A percentile compares a stretch with the other conserved stretches of the same genome.
phyloP scores from a whole-genome alignment of 2,113 vertebrate species.

The Desmodus rotundus region DNA sequence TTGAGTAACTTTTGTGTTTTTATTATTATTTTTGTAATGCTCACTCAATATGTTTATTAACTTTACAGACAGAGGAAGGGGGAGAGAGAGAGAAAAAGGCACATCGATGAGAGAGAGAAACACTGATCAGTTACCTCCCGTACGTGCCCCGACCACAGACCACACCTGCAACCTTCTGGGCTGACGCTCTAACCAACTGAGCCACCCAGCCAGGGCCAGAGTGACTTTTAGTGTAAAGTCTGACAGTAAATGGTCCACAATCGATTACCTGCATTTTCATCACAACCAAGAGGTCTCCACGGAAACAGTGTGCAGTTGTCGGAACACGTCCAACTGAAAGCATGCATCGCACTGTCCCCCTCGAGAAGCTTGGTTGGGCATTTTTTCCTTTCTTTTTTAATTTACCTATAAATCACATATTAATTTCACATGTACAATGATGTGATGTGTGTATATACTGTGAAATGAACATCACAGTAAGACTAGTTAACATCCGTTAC shows the following conservation, averaged over 20 bases:
- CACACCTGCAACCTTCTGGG: no score
- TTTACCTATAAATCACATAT: not conserved
- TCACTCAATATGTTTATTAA: no score
- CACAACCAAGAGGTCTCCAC: not conserved
- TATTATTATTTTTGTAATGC: no score
- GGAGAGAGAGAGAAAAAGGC: no score
- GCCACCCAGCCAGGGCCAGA: not conserved
- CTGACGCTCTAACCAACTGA: no score
- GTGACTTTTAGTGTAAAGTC: not conserved
- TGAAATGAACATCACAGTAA: not conserved
- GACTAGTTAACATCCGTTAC: not conserved
- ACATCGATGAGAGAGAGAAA: no score
- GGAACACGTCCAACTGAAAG: not conserved
- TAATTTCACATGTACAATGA: not conserved
- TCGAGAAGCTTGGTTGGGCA: not conserved
- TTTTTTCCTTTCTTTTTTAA: not conserved
- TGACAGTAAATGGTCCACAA: not conserved
- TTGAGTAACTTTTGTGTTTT: not conserved
- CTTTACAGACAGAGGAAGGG: no score
- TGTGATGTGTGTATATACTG: no score
- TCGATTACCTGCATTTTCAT: not conserved
- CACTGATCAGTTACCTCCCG: no score
- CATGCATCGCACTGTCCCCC: not conserved
- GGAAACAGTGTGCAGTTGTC: not conserved
- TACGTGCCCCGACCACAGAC: no score